phyloP scores from a whole-genome alignment of 1,140 invertebrate genomes.

The Matsumurasca onukii region DNA sequence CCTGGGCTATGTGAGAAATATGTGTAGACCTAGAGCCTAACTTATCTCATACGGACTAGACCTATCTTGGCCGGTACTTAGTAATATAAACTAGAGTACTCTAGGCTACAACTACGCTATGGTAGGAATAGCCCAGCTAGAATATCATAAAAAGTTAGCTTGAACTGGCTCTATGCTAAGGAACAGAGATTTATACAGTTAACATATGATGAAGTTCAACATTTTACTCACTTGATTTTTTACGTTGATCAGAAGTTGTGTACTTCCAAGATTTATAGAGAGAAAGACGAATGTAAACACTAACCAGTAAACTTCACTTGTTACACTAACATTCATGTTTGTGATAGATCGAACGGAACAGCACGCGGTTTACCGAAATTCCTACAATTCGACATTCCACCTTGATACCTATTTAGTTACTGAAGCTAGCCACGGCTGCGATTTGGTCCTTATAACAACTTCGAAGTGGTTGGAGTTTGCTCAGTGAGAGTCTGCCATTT shows the following conservation, averaged over 20 bases:
- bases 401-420: not conserved
- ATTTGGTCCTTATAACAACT: not conserved
- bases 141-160: no score
- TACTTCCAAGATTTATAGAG: not conserved
- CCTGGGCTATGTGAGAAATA: no score
- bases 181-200: no score
- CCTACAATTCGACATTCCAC: not conserved
- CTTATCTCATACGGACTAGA: no score
- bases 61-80: no score
- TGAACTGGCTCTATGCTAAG: no score
- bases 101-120: no score
- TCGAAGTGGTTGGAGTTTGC: not conserved
- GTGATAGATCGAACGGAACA: not conserved
- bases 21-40: no score
- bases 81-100: no score
- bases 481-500: not conserved
- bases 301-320: constrained; percentile 1
- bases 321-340: not conserved
- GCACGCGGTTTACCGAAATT: not conserved
- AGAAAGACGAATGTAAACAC: not conserved
- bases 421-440: not conserved
- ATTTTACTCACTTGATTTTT: constrained; percentile 6
- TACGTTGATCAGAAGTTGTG: constrained; percentile 16
- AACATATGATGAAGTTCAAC: no score
- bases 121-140: no score